Evolutionary conservation across 2,113 vertebrate species (phyloP).

Genomic region (Psammodynastes pulverulentus): DNA sequence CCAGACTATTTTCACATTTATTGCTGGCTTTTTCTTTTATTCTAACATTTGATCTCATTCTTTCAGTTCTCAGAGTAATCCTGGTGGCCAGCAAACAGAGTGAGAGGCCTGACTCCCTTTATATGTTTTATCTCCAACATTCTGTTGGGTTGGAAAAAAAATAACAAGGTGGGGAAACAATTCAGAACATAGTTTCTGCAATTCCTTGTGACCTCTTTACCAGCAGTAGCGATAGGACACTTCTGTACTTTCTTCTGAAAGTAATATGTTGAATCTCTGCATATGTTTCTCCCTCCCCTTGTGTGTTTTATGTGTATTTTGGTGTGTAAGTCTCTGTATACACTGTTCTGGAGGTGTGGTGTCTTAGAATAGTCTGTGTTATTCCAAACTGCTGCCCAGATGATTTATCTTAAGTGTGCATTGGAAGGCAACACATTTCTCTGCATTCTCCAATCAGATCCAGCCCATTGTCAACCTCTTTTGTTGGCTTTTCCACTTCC

Average conservation of each 20-base stretch:
- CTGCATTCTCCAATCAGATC: background rate
- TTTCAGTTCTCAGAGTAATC: background rate
- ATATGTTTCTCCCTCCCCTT: background rate
- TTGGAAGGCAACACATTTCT: background rate
- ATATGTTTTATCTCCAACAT: background rate
- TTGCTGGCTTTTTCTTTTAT: background rate
- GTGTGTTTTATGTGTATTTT: background rate
- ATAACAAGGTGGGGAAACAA: background rate
- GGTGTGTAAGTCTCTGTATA: background rate
- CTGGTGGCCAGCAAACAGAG: background rate
- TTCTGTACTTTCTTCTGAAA: background rate
- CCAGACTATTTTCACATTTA: background rate
- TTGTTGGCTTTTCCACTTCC: background rate
- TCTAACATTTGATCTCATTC: background rate
- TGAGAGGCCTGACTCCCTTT: background rate
- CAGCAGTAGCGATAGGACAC: background rate
- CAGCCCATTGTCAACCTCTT: background rate
- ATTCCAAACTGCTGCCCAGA: background rate
- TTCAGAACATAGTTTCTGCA: background rate
- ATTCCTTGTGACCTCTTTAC: background rate
- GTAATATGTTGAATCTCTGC: background rate
- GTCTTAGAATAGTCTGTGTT: background rate
- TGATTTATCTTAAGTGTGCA: background rate
- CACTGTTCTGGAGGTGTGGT: background rate
- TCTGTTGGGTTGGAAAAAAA: background rate